Conservation (phyloP, 2,113 vertebrate genomes). For the Pseudonaja textilis region DNA sequence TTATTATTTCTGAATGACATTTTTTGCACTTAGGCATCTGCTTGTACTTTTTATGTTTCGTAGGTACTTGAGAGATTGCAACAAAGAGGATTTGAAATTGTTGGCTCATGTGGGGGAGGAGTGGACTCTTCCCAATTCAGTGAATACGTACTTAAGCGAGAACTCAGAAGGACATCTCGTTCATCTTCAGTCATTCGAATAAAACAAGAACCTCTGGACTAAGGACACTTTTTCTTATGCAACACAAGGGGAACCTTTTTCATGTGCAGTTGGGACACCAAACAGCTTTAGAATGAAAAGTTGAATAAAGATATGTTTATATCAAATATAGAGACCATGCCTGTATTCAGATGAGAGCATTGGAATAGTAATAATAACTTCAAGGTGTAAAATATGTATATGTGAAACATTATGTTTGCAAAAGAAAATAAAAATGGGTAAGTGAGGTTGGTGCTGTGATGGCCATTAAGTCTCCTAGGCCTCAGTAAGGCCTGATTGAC, state of each 20-base stretch:
- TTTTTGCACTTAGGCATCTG: background rate
- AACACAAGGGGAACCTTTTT: constrained; percentile 63
- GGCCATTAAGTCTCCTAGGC: constrained; percentile 68
- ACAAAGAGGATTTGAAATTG: constrained; percentile 89
- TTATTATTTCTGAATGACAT: background rate
- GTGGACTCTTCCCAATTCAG: constrained; percentile 96
- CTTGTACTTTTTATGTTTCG: constrained; percentile 34
- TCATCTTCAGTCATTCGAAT: constrained; percentile 81
- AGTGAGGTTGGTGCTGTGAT: constrained; percentile 68
- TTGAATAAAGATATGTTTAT: constrained; percentile 76
- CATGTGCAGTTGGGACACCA: constrained; percentile 70
- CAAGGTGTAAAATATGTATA: constrained; percentile 72
- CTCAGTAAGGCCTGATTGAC: constrained; percentile 56
- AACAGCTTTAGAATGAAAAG: constrained; percentile 71
- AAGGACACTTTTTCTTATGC: constrained; percentile 70
- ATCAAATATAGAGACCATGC: constrained; percentile 74
- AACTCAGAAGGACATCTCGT: constrained; percentile 77
- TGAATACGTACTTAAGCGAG: constrained; percentile 88
- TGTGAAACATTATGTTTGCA: constrained; percentile 75
- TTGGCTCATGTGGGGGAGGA: constrained; percentile 90
- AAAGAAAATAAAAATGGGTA: constrained; percentile 51
- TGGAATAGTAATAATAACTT: constrained; percentile 73
- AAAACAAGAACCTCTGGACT: constrained; percentile 91
- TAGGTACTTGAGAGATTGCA: constrained; percentile 93
- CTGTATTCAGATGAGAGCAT: constrained; percentile 76